Percentiles rank a stretch among this genome's conserved stretches.
Conservation (phyloP, 2,797 vertebrate genomes). For the Eulemur albifrons region DNA sequence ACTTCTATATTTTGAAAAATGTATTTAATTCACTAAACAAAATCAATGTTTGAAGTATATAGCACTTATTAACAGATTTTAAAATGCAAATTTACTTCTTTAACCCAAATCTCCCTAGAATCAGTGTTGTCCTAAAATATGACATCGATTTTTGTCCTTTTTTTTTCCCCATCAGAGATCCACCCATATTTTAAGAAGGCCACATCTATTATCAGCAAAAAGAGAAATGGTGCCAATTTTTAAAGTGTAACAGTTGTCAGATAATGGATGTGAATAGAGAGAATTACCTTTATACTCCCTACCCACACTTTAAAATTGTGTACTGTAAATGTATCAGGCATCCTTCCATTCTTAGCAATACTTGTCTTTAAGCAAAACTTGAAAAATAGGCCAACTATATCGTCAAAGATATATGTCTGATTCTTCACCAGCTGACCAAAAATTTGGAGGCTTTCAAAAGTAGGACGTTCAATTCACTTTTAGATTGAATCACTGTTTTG, state of each 20-base stretch:
- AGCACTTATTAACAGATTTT: not conserved
- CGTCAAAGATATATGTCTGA: not conserved
- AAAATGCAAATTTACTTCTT: slow-evolving; percentile 31
- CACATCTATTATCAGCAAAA: not conserved
- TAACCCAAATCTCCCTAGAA: not conserved
- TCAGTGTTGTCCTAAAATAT: not conserved
- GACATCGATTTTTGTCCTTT: not conserved
- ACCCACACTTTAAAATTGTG: not conserved
- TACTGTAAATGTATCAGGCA: not conserved
- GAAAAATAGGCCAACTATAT: not conserved
- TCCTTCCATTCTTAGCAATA: not conserved
- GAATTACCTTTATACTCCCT: not conserved
- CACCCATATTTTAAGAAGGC: not conserved
- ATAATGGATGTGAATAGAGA: not conserved
- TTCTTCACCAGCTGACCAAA: not conserved
- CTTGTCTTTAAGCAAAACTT: not conserved
- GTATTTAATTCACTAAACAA: not conserved
- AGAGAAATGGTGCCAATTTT: not conserved
- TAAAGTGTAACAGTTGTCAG: not conserved
- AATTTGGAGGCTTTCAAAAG: slow-evolving; percentile 1
- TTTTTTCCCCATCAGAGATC: not conserved
- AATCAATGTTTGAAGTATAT: not conserved
- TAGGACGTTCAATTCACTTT: not conserved
- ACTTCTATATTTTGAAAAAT: not conserved
- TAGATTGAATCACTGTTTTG: slow-evolving; percentile 46